Percentiles rank a stretch among this genome's conserved stretches.
phyloP scores from a whole-genome alignment of 1,140 invertebrate species.

The Chironomus tepperi region DNA sequence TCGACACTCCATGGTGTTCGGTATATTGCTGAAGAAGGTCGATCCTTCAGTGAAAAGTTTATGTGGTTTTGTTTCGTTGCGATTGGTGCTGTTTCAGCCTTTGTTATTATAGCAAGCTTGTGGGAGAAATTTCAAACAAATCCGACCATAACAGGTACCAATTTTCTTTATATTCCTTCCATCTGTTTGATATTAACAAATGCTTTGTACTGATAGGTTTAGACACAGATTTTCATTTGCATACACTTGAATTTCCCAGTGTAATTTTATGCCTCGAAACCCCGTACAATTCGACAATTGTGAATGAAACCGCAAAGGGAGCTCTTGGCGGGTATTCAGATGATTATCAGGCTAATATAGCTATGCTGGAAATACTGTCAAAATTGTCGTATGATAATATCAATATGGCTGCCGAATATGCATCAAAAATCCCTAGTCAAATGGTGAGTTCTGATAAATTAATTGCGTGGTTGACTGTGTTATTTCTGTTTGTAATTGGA shows the following conservation, averaged over 20 bases:
- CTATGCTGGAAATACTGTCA: neutral
- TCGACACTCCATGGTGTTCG: conserved; percentile 61
- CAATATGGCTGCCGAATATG: neutral
- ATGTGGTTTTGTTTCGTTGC: conserved; percentile 64
- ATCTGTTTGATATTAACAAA: neutral
- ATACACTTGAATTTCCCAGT: conserved; percentile 61
- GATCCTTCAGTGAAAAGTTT: conserved; percentile 62
- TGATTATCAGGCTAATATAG: neutral
- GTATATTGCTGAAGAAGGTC: conserved; percentile 56
- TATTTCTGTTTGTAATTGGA: too few relatives aligned
- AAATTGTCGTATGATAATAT: conserved; percentile 20
- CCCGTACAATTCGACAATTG: conserved; percentile 34
- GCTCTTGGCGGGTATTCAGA: neutral
- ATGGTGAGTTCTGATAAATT: neutral
- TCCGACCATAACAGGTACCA: conserved; percentile 60
- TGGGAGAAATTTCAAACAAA: conserved; percentile 72
- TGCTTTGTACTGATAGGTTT: conserved; percentile 44
- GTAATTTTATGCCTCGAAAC: conserved; percentile 52
- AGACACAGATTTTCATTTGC: conserved; percentile 63
- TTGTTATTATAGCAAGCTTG: conserved; percentile 60
- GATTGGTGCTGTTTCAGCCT: conserved; percentile 52
- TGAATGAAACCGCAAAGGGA: neutral
- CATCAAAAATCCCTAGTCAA: neutral
- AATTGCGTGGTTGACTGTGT: neutral
- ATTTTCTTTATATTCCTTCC: too few relatives aligned